phyloP scores from a whole-genome alignment of 2,797 vertebrate genomes.

The Harpagifer antarcticus region DNA sequence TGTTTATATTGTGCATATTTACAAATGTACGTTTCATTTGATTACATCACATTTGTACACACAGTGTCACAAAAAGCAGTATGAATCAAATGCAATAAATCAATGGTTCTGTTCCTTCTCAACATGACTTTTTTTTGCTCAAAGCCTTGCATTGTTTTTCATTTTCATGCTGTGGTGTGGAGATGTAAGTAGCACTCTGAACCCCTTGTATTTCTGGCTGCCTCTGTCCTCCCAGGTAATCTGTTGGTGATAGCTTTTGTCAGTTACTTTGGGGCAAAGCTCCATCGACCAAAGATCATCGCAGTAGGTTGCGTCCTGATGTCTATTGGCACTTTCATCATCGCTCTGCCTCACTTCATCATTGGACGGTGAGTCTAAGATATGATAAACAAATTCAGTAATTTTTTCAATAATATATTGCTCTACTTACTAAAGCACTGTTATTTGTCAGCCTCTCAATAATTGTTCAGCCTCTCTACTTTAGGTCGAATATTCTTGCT shows the following conservation, averaged over 20 bases:
- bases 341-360: conserved; percentile 85
- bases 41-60: not conserved
- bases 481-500: not conserved
- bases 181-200: conserved; percentile 2
- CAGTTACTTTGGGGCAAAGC: conserved; percentile 86
- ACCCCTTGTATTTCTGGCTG: not conserved
- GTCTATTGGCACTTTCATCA: conserved; percentile 83
- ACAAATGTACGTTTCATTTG: not conserved
- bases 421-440: no score
- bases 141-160: not conserved
- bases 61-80: not conserved
- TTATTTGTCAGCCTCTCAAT: no score
- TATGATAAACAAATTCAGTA: not conserved
- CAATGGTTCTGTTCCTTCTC: no score
- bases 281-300: conserved; percentile 85
- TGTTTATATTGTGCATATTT: not conserved
- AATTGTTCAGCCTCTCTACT: no score
- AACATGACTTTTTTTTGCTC: not conserved
- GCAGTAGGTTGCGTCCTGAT: conserved; percentile 81
- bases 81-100: not conserved
- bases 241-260: conserved; percentile 83
- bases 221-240: conserved; percentile 73
- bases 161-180: not conserved
- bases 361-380: conserved; percentile 79
- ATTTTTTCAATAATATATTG: not conserved